Conservation (phyloP, 2,113 vertebrate species). For the Calonectris borealis region DNA sequence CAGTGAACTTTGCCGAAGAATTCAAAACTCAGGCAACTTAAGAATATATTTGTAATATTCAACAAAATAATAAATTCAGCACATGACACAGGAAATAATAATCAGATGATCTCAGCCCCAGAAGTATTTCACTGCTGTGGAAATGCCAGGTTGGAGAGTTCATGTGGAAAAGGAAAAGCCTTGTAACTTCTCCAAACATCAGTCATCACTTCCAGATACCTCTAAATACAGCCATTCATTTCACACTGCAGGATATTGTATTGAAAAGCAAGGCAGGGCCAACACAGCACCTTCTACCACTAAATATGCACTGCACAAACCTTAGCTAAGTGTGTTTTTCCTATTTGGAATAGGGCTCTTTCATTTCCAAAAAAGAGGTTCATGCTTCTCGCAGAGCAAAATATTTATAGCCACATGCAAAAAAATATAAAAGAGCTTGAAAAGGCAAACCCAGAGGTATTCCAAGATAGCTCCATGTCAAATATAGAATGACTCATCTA, state of each 20-base stretch:
- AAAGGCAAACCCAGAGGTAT: conserved; percentile 47
- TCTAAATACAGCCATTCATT: conserved; percentile 72
- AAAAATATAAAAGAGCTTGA: conserved; percentile 2
- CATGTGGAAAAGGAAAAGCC: conserved; percentile 73
- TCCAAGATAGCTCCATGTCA: conserved; percentile 34
- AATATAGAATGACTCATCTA: conserved; percentile 27
- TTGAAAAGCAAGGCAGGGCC: conserved; percentile 65
- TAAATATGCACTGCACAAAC: conserved; percentile 62
- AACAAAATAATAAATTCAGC: conserved; percentile 68
- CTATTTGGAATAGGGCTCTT: conserved; percentile 65
- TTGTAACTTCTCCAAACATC: conserved; percentile 71
- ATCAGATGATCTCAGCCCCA: conserved; percentile 71
- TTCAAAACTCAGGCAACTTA: conserved; percentile 15
- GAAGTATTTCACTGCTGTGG: conserved; percentile 64
- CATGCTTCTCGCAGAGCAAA: background rate
- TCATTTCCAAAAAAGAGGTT: conserved; percentile 52
- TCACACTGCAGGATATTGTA: conserved; percentile 70
- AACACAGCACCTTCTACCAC: conserved; percentile 58
- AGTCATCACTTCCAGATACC: conserved; percentile 73
- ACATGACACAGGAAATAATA: conserved; percentile 72
- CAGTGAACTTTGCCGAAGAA: conserved; percentile 7
- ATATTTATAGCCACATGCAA: conserved; percentile 47
- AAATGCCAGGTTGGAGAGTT: conserved; percentile 73
- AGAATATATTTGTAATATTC: conserved; percentile 54
- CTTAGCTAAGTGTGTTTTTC: conserved; percentile 71